phyloP scores from a whole-genome alignment of 37 sponge, comb jelly and placozoan genomes.

The Spongilla lacustris region DNA sequence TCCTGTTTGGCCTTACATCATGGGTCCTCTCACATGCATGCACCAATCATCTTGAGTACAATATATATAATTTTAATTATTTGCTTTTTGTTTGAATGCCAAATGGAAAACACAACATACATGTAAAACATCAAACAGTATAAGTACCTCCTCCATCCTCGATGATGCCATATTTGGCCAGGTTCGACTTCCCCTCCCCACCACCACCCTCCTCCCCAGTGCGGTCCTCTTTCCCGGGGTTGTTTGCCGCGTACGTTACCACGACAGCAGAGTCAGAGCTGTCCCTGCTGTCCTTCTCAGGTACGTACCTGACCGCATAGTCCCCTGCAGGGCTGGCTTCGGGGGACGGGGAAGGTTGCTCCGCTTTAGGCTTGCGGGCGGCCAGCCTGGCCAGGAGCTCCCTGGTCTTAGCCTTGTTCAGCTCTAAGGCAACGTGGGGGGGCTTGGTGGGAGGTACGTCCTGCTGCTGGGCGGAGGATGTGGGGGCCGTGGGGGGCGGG shows the following conservation, averaged over 20 bases:
- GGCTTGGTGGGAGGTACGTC: no score
- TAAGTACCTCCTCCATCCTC: slow-evolving; percentile 38
- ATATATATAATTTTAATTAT: no score
- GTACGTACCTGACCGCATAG: background rate
- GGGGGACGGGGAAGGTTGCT: no score
- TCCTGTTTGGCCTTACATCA: background rate
- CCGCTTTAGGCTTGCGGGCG: background rate
- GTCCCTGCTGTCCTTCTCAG: background rate
- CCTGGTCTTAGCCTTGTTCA: background rate
- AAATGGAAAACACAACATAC: background rate
- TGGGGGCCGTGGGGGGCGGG: no score
- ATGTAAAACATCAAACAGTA: background rate
- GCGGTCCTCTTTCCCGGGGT: background rate
- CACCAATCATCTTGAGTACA: no score
- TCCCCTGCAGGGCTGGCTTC: no score
- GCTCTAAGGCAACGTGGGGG: background rate
- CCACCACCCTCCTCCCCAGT: background rate
- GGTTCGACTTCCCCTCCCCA: background rate
- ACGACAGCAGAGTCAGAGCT: background rate
- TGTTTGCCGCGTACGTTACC: background rate
- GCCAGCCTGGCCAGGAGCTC: background rate
- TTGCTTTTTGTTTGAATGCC: background rate
- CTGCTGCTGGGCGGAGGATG: no score
- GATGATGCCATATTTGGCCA: slow-evolving; percentile 53
- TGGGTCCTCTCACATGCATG: background rate